Base-by-base conservation (phyloP, 1,140 invertebrate genomes). In the Gonioctena quinquepunctata region DNA sequence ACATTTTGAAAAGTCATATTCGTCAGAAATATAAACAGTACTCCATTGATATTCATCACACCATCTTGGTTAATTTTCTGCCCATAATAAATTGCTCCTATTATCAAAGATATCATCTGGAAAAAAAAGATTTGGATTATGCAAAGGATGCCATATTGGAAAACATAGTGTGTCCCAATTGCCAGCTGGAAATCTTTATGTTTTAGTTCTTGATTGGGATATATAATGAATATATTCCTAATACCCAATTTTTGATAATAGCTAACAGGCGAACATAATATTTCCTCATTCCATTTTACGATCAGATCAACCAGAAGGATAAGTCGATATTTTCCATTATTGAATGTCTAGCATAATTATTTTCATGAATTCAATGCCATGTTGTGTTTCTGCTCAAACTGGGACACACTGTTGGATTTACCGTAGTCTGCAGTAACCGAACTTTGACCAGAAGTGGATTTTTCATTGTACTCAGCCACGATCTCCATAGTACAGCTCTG, bases 1-100 rank as follows among this genome's bases (percentile, higher is more conserved):
- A 95, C 90, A 83, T 97, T 97, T 80, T 94, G 94, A 82, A 96
- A 97, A 5, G 94, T 98, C 91, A 96, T 94, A 82, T 96, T 96
- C 3, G 93, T 96, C 1, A 98, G 86, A 79, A 96, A 92, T 63
- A 98, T 89, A 80, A 97, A 98, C 19, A 98, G 87, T n/a, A 93
- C 94, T 56, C 97, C 97, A 81, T 97, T 98, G 67, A 98, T 96
- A 82, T 98, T 98, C 90, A 94, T 94, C 0, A 97, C 92, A 3
- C 95, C 95, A 75, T 95, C 91, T 83, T 97, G 57, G 92, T 94
- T 90, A 27, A 94, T 78, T 76, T 89, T 84, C 81, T 98, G 96
- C 0, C 92, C 90, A 78, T 93, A 94, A 84, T 96, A 99, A 65
- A 99, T 92, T 3, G 96, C 81, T 4, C 96, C 96, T 70, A 99